Base-by-base conservation (phyloP, 2,113 vertebrate genomes). In the Rattus rattus region DNA sequence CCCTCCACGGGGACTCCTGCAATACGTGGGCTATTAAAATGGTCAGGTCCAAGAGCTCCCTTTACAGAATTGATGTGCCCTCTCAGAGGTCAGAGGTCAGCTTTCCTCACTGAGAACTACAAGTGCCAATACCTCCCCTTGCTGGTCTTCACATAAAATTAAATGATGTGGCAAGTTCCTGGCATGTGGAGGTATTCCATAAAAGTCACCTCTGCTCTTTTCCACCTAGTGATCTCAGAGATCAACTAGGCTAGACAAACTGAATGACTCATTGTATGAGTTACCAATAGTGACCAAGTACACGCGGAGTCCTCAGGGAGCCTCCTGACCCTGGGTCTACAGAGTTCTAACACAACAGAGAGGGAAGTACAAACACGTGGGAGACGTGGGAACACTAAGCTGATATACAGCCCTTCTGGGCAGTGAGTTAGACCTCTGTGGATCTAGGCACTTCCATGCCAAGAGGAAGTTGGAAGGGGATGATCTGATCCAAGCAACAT, bases 181-280 rank as follows among this genome's bases (percentile, higher is more conserved):
- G 16, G 54, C 3, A 10, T 59, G n/a, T 10, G n/a, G 4, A 11
- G 8, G 54, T 69, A 9, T 24, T 14, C n/a, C 16, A 1, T 20
- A 24, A 52, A 47, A 24, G 12, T 43, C 16, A 43, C 67, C n/a
- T 87, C 63, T 19, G 11, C 24, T 16, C 39, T 24, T 2, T 56
- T 77, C 43, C 47, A 16, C 39, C 39, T 6, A 0, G 0, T 22
- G 26, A 28, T 54, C 5, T 70, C 87, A 47, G 6, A 30, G 39
- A 39, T 73, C 7, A 1, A 43, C 28, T 26, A 54, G 54, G 56
- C 16, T 8, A 30, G 20, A 19, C 17, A 70, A 77, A 72, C 22
- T 7, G 7, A 7, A 1, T 10, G 4, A 20, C 2, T 70, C 30
- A 20, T 52, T 17, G 22, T 85, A 0, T 80, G n/a, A 47, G 1